Evolutionary conservation across 1,140 invertebrate species (phyloP).

Genomic region (Hermetia illucens): DNA sequence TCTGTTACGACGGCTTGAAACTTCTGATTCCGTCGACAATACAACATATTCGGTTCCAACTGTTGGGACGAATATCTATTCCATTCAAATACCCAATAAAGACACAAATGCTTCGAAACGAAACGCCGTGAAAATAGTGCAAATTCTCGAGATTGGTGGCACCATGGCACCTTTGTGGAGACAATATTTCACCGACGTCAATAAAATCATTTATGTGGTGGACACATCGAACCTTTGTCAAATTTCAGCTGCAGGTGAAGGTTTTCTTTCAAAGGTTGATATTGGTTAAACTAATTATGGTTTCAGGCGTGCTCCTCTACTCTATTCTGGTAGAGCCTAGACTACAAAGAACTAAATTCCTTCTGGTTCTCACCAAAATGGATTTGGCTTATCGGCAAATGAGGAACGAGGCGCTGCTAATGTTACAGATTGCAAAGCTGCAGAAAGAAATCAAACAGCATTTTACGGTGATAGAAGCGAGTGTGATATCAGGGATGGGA

Average conservation of each 20-base stretch:
- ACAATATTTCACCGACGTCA: conserved; percentile 48
- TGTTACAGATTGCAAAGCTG: conserved; percentile 50
- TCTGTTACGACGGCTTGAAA: conserved; percentile 56
- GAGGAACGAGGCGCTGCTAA: conserved; percentile 64
- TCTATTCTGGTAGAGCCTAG: conserved; percentile 54
- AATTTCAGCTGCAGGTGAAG: conserved; percentile 54
- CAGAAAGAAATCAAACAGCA: conserved; percentile 47
- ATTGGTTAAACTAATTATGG: background rate
- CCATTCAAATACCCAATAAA: conserved; percentile 39
- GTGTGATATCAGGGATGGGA: conserved; percentile 54
- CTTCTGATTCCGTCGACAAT: conserved; percentile 47
- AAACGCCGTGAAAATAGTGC: conserved; percentile 28
- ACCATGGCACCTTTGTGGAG: conserved; percentile 65
- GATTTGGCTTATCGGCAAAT: conserved; percentile 69
- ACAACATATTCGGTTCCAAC: conserved; percentile 61
- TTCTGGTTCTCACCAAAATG: conserved; percentile 65
- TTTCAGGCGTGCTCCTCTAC: conserved; percentile 45
- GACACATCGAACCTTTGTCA: conserved; percentile 67
- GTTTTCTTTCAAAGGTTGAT: background rate
- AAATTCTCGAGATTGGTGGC: conserved; percentile 53
- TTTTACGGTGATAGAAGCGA: conserved; percentile 53
- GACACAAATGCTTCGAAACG: background rate
- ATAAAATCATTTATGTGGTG: conserved; percentile 60
- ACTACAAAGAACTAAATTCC: conserved; percentile 47
- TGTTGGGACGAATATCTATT: conserved; percentile 59